Evolutionary conservation across 2,113 vertebrate species (phyloP), one percentile per base, ranked within the genome.

Genomic region (Leucopternis melanops): DNA sequence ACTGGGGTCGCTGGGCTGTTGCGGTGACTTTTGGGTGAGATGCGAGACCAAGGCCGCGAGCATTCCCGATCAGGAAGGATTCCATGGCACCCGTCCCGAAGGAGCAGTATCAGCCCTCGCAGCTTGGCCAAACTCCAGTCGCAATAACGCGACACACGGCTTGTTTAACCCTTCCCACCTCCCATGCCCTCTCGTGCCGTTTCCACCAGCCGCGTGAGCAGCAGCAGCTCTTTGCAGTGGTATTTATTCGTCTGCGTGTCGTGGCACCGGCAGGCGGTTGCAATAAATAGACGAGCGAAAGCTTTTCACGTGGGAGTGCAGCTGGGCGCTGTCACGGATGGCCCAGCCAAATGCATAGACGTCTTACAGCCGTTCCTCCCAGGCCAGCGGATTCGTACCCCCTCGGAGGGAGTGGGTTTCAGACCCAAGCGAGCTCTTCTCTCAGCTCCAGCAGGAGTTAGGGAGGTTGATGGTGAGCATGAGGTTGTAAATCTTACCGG

Each of bases 261-360:
- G 3, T 42, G 52, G 38, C 31, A 7, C 19, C 58, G 21, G 65
- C 45, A 66, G 42, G 19, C 4, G 0, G 36, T 44, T 20, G 66
- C 42, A 57, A 29, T 62, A 77, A 45, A 71, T 26, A 72, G 42
- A 29, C 0, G 4, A 62, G 44, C 36, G 2, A n/a, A 82, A 79
- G 38, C 16, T 81, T 88, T 81, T 17, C 18, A 11, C 2, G 0
- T 31, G 36, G 34, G 47, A 47, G 7, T 4, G 31, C n/a, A 32
- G 54, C n/a, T 77, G 75, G 44, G 7, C 0, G 6, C 55, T 15
- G 63, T 23, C 4, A 1, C 8, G 18, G 38, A 11, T 59, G 73
- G 13, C 27, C 42, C 29, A 12, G 49, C 19, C 18, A 31, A 38
- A 31, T 0, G 0, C 3, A 17, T 7, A 31, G 63, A 27, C 1